phyloP scores from a whole-genome alignment of 2,888 invertebrate species.

The Mesorhabditis belari region DNA sequence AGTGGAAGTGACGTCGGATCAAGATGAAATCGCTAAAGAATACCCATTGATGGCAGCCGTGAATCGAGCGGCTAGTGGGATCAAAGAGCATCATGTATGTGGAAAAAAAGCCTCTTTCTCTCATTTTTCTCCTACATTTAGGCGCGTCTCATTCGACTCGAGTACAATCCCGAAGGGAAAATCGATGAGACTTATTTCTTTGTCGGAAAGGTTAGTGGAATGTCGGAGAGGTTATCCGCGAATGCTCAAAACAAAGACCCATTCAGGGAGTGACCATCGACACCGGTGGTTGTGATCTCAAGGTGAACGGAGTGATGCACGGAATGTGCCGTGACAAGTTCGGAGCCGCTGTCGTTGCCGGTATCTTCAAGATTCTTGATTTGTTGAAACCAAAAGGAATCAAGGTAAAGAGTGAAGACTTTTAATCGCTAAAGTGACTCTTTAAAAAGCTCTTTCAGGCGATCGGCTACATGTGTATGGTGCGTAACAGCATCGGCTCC shows the following conservation, averaged over 20 bases:
- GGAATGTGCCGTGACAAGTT: constrained; percentile 91
- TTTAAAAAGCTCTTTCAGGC: constrained; percentile 55
- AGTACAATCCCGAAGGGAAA: constrained; percentile 64
- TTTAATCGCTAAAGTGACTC: background rate
- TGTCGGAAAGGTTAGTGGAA: constrained; percentile 68
- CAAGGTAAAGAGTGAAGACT: constrained; percentile 16
- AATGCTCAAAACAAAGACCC: no score
- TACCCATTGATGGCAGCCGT: constrained; percentile 67
- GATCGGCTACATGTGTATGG: constrained; percentile 75
- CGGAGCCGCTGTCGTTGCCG: constrained; percentile 83
- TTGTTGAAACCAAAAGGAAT: constrained; percentile 43
- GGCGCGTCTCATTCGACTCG: constrained; percentile 75
- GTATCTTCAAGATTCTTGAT: constrained; percentile 71
- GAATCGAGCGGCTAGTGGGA: constrained; percentile 64
- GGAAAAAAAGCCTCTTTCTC: no score
- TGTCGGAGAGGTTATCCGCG: no score
- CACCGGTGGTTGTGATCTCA: constrained; percentile 63
- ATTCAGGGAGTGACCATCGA: constrained; percentile 37
- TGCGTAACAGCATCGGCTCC: constrained; percentile 80
- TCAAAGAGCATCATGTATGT: constrained; percentile 31
- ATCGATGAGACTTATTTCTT: constrained; percentile 69
- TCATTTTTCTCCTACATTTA: no score
- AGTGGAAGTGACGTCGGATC: constrained; percentile 53
- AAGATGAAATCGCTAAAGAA: constrained; percentile 63
- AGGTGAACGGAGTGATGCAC: constrained; percentile 78